Base-by-base conservation (phyloP, 2,888 invertebrate species). In the Ashinkailepas kermadecensis region DNA sequence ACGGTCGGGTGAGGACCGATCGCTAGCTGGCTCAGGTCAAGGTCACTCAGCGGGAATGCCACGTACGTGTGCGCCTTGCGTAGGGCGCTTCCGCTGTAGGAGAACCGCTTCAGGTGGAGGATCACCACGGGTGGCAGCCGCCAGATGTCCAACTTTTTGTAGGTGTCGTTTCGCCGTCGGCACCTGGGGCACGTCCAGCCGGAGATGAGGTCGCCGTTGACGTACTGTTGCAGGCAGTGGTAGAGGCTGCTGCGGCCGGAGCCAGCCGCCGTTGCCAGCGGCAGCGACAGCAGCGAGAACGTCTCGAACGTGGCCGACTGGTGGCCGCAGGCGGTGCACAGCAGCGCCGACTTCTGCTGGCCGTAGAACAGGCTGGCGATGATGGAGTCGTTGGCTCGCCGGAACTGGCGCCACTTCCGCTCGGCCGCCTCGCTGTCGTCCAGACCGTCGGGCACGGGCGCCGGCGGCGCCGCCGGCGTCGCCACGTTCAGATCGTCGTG, bases 121-220 rank as follows among this genome's bases (percentile, higher is more conserved):
- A 96, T 92, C 59, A 96, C 88, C 23, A 95, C 91, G 0, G 93
- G 93, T 0, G 96, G 95, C 39, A 96, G 89, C 83, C 92, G 92
- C 83, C 94, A 94, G 81, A 96, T 93, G 86, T 94, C 94, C 67
- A 95, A 90, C 85, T 94, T 94, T 86, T 96, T 96, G 11, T 91
- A 90, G 0, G 95, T 94, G 85, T 93, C 92, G 1, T 94, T 90
- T 82, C 92, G 92, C 65, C 91, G 90, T 85, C 93, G 93, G 87
- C 96, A 96, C 64, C 90, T 90, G 7, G 95, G 94, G 87, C 96
- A 96, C 86, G 92, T 92, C 95, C 95, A 96, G 1, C 94, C 95
- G 65, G 82, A 80, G 58, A 70, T 81, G 57, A 81, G 80, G 57
- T 83, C 83, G 79, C 83, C 81, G 79, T 83, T 82, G 81, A 81